phyloP scores from a whole-genome alignment of 2,888 invertebrate species.

The Hybos culiciformis region DNA sequence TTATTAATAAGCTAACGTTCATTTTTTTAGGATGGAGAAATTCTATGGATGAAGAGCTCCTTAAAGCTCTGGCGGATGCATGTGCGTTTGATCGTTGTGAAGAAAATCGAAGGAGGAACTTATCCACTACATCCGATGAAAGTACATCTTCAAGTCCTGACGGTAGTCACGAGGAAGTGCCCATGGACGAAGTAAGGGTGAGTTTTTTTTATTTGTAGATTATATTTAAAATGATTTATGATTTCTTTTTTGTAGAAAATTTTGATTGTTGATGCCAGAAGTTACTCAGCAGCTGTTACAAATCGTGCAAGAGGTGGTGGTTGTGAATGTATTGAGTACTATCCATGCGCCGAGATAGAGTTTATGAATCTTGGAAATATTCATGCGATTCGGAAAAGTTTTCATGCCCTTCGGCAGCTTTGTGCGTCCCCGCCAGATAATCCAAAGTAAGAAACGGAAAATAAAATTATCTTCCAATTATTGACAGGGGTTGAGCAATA shows the following conservation, averaged over 20 bases:
- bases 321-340: constrained; percentile 91
- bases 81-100: constrained; percentile 56
- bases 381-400: constrained; percentile 87
- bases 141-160: constrained; percentile 31
- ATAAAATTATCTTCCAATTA: too few species aligned
- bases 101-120: constrained; percentile 21
- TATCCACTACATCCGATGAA: constrained; percentile 24
- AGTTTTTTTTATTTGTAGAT: background rate
- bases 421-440: constrained; percentile 68
- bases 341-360: constrained; percentile 86
- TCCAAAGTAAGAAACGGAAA: constrained; percentile 49
- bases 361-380: constrained; percentile 98
- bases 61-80: constrained; percentile 70
- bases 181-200: constrained; percentile 31
- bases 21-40: constrained; percentile 94
- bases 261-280: constrained; percentile 87
- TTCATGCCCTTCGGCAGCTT: constrained; percentile 68
- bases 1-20: too few species aligned
- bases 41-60: constrained; percentile 73
- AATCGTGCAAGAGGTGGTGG: constrained; percentile 96
- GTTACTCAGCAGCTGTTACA: constrained; percentile 90
- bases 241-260: constrained; percentile 45
- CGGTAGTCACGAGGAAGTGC: constrained; percentile 32
- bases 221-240: background rate
- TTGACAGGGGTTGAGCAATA: too few species aligned